A percentile compares a stretch with the other conserved stretches of the same genome.
Evolutionary conservation across 2,888 invertebrate genomes (phyloP).

Genomic region (Julus scandinavius): DNA sequence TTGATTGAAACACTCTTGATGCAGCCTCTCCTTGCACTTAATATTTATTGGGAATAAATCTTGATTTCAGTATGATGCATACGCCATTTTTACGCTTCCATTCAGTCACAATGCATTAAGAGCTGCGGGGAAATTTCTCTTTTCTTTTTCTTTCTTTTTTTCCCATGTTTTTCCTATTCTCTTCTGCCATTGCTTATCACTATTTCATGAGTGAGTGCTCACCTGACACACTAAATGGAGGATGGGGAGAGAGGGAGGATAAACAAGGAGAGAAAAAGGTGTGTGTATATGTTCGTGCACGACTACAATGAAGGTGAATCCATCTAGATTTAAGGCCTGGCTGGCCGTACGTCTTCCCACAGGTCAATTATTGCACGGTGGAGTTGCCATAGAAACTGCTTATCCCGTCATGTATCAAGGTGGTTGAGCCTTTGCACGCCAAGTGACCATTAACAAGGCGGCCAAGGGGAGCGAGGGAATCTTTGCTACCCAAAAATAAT

Average conservation of each 20-base stretch:
- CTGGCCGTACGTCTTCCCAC: neutral
- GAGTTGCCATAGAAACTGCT: neutral
- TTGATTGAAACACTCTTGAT: neutral
- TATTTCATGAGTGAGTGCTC: conserved; percentile 10
- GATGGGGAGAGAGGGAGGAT: neutral
- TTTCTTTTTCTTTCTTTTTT: too few relatives aligned
- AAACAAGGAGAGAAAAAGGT: neutral
- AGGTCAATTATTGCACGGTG: conserved; percentile 2
- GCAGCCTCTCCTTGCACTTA: conserved; percentile 11
- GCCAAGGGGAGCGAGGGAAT: neutral
- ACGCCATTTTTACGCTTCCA: neutral
- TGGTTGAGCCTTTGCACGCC: neutral
- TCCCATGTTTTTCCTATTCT: neutral
- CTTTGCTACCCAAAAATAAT: neutral
- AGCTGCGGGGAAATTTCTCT: neutral
- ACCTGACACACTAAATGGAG: conserved; percentile 2
- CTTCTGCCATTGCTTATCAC: neutral
- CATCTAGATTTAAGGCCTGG: neutral
- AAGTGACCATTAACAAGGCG: conserved; percentile 11
- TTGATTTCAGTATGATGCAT: neutral
- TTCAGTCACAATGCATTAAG: neutral
- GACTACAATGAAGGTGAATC: neutral
- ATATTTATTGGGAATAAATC: conserved; percentile 18
- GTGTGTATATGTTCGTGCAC: neutral
- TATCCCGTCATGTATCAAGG: conserved; percentile 18